Evolutionary conservation across 2,888 invertebrate genomes (phyloP).

Genomic region (Amblyjoppa fuscipennis): DNA sequence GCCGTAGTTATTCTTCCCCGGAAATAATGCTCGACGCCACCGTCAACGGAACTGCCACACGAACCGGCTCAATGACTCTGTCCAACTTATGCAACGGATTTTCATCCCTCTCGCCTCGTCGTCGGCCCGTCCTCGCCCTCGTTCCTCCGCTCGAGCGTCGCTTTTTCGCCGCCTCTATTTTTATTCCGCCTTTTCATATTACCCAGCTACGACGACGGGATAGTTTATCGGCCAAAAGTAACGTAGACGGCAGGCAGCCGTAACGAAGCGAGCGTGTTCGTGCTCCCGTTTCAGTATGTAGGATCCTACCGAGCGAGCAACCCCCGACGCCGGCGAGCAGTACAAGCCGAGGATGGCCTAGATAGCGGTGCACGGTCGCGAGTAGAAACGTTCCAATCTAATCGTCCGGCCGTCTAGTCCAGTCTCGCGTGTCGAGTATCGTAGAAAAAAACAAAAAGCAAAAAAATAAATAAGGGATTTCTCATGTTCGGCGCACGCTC

Average conservation of each 20-base stretch:
- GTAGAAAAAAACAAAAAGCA: neutral
- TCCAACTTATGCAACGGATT: neutral
- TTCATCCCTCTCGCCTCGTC: conserved; percentile 3
- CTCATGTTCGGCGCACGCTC: conserved; percentile 4
- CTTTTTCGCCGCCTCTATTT: conserved; percentile 48
- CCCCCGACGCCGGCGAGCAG: conserved; percentile 1
- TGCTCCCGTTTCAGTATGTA: conserved; percentile 58
- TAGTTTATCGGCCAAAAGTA: conserved; percentile 55
- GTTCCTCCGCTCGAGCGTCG: neutral
- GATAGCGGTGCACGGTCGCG: conserved; percentile 31
- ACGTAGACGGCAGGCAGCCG: conserved; percentile 11
- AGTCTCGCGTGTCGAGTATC: conserved; percentile 29
- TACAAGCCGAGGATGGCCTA: conserved; percentile 56
- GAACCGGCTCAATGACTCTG: neutral
- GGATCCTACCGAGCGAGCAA: neutral
- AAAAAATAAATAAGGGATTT: neutral
- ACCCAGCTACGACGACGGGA: conserved; percentile 19
- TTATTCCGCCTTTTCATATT: conserved; percentile 1
- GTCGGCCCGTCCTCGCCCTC: conserved; percentile 4
- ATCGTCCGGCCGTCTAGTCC: conserved; percentile 32
- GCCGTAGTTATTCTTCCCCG: neutral
- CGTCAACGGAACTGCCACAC: neutral
- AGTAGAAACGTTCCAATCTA: conserved; percentile 38
- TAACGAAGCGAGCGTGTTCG: conserved; percentile 52
- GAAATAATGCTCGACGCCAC: neutral